Evolutionary conservation across 64 coral and sea anemone genomes (phyloP).

Genomic region (Catalaphyllia jardinei): DNA sequence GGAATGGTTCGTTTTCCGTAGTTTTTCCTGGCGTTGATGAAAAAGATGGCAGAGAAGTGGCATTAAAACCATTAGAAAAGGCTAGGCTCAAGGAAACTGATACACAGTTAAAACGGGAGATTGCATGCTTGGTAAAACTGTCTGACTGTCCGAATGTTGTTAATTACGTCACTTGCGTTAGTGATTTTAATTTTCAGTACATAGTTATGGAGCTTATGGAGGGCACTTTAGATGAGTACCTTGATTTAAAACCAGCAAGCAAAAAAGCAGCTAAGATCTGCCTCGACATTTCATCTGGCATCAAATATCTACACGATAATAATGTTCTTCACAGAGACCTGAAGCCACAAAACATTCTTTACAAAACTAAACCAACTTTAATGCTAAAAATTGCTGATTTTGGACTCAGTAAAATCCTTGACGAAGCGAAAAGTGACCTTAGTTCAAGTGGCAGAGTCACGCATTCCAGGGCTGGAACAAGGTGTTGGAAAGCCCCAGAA

Average conservation of each 20-base stretch:
- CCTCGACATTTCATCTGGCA: not conserved
- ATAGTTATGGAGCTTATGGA: slow-evolving; percentile 78
- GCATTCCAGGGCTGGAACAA: slow-evolving; percentile 16
- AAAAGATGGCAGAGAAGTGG: slow-evolving; percentile 71
- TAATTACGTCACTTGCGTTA: slow-evolving; percentile 40
- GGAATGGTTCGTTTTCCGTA: slow-evolving; percentile 37
- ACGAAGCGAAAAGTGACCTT: too few species aligned
- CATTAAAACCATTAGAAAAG: slow-evolving; percentile 51
- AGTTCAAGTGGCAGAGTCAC: not conserved
- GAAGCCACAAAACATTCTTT: slow-evolving; percentile 80
- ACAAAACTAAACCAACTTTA: slow-evolving; percentile 53
- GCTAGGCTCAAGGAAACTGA: not conserved
- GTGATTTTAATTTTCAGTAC: slow-evolving; percentile 37
- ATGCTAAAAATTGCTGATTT: slow-evolving; percentile 76
- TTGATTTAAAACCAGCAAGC: not conserved
- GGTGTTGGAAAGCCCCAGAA: slow-evolving; percentile 39
- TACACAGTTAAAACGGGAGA: slow-evolving; percentile 27
- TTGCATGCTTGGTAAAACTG: slow-evolving; percentile 25
- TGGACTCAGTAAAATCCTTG: slow-evolving; percentile 55
- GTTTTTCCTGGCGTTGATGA: slow-evolving; percentile 64
- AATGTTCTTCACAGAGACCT: slow-evolving; percentile 67
- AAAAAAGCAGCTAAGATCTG: not conserved
- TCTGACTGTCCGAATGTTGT: slow-evolving; percentile 44
- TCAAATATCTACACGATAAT: slow-evolving; percentile 47
- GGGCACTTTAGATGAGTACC: slow-evolving; percentile 51